Evolutionary conservation across 2,797 vertebrate species (phyloP).

Genomic region (Paratrypauchen microcephalus): DNA sequence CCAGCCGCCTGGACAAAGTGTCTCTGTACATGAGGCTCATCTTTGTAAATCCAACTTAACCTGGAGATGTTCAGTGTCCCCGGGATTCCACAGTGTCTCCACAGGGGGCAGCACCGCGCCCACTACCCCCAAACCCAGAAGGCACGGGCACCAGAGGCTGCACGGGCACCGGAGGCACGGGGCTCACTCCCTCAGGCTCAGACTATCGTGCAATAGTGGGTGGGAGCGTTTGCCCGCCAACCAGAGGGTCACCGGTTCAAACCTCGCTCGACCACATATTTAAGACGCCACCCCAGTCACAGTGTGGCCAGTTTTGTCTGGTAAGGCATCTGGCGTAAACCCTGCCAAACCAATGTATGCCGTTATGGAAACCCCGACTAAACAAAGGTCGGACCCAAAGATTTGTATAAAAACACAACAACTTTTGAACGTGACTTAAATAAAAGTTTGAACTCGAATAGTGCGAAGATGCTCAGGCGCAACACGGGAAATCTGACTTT

Average conservation of each 20-base stretch:
- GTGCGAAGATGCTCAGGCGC: not conserved
- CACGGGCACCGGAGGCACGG: not conserved
- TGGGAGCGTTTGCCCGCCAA: not conserved
- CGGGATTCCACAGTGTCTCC: slow-evolving; percentile 36
- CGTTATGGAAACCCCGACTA: not conserved
- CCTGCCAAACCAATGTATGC: not conserved
- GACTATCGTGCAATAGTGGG: not conserved
- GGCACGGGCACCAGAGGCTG: not conserved
- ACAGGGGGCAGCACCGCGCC: not conserved
- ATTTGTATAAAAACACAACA: not conserved
- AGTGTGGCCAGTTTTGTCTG: not conserved
- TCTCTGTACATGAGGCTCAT: slow-evolving; percentile 41
- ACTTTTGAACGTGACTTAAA: too few relatives aligned
- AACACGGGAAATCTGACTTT: slow-evolving; percentile 31
- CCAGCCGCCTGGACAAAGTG: slow-evolving; percentile 51
- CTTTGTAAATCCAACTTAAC: slow-evolving; percentile 25
- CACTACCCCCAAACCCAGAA: not conserved
- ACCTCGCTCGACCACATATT: not conserved
- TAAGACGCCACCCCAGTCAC: not conserved
- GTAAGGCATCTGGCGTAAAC: not conserved
- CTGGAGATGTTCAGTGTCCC: slow-evolving; percentile 38
- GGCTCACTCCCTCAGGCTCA: not conserved
- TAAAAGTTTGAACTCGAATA: too few relatives aligned
- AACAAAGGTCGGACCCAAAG: not conserved
- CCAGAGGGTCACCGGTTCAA: not conserved